Percentiles rank a stretch among this genome's conserved stretches.
Conservation (phyloP, 2,113 vertebrate species). For the Catharus fuscescens region DNA sequence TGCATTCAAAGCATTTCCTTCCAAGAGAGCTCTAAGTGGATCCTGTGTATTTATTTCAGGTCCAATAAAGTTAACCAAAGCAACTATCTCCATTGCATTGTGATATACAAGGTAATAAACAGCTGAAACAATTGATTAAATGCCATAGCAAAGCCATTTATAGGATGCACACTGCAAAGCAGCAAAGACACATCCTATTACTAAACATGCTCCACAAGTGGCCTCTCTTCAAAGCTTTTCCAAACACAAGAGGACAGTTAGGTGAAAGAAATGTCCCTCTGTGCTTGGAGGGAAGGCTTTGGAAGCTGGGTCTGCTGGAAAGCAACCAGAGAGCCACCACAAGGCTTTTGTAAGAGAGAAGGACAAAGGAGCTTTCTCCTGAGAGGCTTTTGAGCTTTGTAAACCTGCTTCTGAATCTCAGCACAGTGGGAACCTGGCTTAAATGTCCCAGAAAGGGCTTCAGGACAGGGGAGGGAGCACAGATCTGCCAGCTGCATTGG, state of each 20-base stretch:
- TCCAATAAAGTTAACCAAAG: slow-evolving; percentile 62
- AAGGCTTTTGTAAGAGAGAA: background rate
- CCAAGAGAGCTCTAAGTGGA: slow-evolving; percentile 51
- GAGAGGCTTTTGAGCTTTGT: background rate
- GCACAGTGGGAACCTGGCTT: background rate
- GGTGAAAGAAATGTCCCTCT: background rate
- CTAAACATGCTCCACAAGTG: background rate
- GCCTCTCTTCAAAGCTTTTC: background rate
- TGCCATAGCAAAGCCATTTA: slow-evolving; percentile 53
- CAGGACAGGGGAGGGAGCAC: background rate
- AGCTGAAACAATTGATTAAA: slow-evolving; percentile 72
- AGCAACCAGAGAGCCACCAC: background rate
- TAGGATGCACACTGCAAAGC: background rate
- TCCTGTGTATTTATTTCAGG: slow-evolving; percentile 64
- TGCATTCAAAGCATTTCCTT: slow-evolving; percentile 27
- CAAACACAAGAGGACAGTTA: background rate
- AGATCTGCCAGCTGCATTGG: background rate
- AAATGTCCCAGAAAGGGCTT: slow-evolving; percentile 23
- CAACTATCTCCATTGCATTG: slow-evolving; percentile 52
- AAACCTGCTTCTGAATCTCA: background rate
- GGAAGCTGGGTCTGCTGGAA: background rate
- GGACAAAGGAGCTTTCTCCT: background rate
- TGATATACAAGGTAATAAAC: slow-evolving; percentile 72
- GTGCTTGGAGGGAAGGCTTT: background rate
- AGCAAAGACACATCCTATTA: background rate